Evolutionary conservation across 2,797 vertebrate species (phyloP).

Genomic region (Passerculus sandwichensis): DNA sequence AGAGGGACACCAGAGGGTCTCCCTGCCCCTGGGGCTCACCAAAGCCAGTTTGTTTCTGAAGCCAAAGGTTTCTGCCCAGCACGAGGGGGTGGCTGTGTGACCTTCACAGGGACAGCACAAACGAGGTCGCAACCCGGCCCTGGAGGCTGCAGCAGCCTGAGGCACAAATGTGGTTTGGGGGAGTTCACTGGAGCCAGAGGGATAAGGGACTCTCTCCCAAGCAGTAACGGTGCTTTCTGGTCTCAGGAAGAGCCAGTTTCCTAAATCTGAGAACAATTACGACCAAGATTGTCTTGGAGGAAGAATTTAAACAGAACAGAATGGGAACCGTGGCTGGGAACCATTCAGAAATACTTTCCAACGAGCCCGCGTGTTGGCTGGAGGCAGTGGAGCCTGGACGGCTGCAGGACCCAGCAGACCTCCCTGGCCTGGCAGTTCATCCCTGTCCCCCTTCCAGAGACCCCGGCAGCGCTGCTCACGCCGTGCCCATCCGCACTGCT

Average conservation of each 20-base stretch:
- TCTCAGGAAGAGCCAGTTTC: constrained; percentile 52
- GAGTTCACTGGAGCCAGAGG: background rate
- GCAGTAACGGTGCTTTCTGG: background rate
- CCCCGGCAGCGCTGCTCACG: background rate
- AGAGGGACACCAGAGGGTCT: background rate
- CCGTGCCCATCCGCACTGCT: background rate
- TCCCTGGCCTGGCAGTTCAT: background rate
- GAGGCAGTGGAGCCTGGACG: background rate
- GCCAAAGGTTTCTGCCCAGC: background rate
- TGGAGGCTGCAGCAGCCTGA: background rate
- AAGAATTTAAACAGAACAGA: constrained; percentile 52
- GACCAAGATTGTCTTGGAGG: background rate
- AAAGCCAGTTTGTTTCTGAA: background rate
- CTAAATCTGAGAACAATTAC: constrained; percentile 64
- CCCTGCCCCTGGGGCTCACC: background rate
- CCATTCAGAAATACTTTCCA: constrained; percentile 49
- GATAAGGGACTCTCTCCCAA: background rate
- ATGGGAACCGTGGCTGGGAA: constrained; percentile 24
- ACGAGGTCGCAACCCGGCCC: background rate
- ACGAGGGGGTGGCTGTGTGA: fast-evolving
- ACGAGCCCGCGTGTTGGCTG: background rate
- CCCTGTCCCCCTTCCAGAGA: background rate
- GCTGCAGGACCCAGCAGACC: background rate
- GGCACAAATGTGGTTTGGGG: background rate
- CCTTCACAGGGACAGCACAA: background rate